A percentile compares a stretch with the other conserved stretches of the same genome.
These are phyloP conservation scores for Saturnia pavonia DNA, from an alignment of 2,888 invertebrate genomes.

Conservation along the genomic window DNA sequence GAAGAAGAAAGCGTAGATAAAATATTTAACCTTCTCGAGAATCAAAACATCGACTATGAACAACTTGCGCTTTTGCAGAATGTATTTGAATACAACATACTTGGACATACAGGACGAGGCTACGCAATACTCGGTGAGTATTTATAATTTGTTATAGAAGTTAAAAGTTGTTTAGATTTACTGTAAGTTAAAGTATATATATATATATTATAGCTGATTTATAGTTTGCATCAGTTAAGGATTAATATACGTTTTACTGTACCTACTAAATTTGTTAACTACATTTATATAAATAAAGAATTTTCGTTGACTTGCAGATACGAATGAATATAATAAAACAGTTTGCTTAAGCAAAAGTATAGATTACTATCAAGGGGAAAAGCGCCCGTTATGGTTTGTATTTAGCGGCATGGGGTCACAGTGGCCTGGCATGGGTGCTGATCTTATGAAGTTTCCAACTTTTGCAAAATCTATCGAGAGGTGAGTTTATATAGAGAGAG, in stretches of 20 bases:
- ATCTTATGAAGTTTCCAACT: conserved; percentile 82
- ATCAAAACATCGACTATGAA: conserved; percentile 67
- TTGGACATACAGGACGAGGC: conserved; percentile 85
- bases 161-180: too few relatives aligned
- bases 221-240: too few relatives aligned
- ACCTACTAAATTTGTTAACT: too few relatives aligned
- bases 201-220: too few relatives aligned
- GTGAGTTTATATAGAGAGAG: conserved; percentile 33
- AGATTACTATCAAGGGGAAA: conserved; percentile 47
- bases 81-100: conserved; percentile 69
- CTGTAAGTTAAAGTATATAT: too few relatives aligned
- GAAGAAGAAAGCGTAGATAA: conserved; percentile 68
- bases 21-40: conserved; percentile 55
- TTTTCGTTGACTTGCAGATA: conserved; percentile 37
- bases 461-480: conserved; percentile 78
- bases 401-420: conserved; percentile 88
- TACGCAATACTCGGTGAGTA: conserved; percentile 74
- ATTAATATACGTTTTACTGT: too few relatives aligned
- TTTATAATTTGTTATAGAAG: too few relatives aligned
- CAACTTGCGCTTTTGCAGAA: conserved; percentile 73
- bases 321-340: conserved; percentile 45
- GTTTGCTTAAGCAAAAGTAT: conserved; percentile 40
- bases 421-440: conserved; percentile 85
- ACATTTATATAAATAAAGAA: too few relatives aligned
- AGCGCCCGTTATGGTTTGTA: conserved; percentile 83